A percentile compares a stretch with the other conserved stretches of the same genome.
These are phyloP conservation scores for Pachliopta kotzebuea DNA, from an alignment of 2,888 invertebrate genomes.

Conservation along the genomic window DNA sequence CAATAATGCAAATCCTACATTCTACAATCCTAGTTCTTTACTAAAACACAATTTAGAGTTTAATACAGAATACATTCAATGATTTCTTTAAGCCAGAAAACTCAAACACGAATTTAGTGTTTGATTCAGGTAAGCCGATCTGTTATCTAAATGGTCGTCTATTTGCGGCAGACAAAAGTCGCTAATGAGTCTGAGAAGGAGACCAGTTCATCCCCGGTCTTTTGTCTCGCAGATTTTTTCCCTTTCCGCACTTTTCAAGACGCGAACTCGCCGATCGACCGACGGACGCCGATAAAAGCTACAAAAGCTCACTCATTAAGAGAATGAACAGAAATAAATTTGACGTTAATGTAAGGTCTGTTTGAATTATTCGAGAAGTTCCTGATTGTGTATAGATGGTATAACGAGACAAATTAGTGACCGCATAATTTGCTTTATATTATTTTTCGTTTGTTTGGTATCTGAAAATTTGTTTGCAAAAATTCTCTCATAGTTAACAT, in stretches of 20 bases:
- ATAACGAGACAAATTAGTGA: constrained; percentile 17
- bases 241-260: constrained; percentile 24
- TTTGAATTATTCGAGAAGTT: constrained; percentile 20
- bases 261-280: constrained; percentile 22
- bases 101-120: constrained; percentile 7
- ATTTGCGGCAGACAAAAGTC: constrained; percentile 25
- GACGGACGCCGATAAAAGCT: constrained; percentile 27
- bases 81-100: background rate
- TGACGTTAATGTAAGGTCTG: constrained; percentile 16
- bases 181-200: constrained; percentile 25
- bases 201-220: constrained; percentile 19
- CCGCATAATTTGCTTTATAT: constrained; percentile 10
- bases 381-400: constrained; percentile 18
- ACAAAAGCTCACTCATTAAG: constrained; percentile 26
- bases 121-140: constrained; percentile 16
- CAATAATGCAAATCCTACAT: background rate
- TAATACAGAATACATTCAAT: background rate
- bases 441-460: background rate
- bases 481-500: background rate
- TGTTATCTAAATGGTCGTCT: constrained; percentile 24
- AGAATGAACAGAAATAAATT: constrained; percentile 26
- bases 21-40: too few species aligned
- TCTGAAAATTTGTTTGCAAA: constrained; percentile 1
- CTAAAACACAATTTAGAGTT: too few species aligned
- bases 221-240: constrained; percentile 24